Percentiles rank a stretch among this genome's conserved stretches.
Conservation (phyloP, 2,888 invertebrate genomes). For the Acrobasis consociella region DNA sequence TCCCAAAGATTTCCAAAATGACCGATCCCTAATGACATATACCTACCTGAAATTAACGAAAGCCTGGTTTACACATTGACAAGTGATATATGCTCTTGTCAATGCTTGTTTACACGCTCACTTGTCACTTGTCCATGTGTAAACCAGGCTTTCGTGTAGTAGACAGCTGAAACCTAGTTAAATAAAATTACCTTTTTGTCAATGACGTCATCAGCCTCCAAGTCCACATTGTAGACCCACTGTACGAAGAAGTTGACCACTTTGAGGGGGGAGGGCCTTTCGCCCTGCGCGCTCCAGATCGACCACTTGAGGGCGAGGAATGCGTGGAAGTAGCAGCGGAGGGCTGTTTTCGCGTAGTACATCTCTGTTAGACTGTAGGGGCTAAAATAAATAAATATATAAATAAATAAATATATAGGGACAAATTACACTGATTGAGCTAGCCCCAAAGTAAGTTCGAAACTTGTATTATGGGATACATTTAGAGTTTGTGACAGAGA, state of each 20-base stretch:
- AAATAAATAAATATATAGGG: not conserved
- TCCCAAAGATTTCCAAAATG: no score
- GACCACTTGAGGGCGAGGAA: constrained; percentile 59
- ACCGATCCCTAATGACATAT: no score
- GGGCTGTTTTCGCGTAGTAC: constrained; percentile 54
- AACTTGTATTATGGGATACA: no score
- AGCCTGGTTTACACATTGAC: no score
- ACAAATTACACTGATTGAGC: no score
- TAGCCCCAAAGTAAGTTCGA: no score
- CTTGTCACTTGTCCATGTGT: no score
- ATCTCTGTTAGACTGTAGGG: constrained; percentile 59
- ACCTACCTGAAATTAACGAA: no score
- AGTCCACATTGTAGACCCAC: constrained; percentile 56
- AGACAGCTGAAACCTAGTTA: constrained; percentile 67
- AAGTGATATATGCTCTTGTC: no score
- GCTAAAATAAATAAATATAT: constrained; percentile 41
- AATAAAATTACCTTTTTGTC: constrained; percentile 39
- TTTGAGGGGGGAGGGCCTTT: constrained; percentile 46
- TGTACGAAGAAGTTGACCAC: constrained; percentile 62
- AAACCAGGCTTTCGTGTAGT: no score
- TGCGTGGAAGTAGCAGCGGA: constrained; percentile 55
- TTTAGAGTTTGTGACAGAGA: no score
- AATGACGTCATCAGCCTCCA: constrained; percentile 50
- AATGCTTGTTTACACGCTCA: no score
- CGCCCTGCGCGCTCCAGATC: constrained; percentile 37